These are phyloP conservation scores for Caenorhabditis sinica DNA, from an alignment of 2,888 invertebrate genomes.

Conservation along the genomic window DNA sequence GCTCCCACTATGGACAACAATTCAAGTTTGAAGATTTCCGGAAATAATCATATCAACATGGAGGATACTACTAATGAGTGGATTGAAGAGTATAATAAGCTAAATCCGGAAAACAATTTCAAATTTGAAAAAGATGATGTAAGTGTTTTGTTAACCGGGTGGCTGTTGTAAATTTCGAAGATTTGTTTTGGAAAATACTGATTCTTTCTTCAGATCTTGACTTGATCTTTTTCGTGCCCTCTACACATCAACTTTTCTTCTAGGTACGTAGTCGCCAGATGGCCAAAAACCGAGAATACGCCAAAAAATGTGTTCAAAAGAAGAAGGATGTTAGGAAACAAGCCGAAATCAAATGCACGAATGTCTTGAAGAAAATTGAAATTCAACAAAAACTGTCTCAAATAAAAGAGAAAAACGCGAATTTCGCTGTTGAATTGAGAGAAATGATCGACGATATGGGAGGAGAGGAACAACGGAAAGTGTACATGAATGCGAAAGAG, in stretches of 20 bases:
- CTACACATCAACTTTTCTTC: no score
- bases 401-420: constrained; percentile 27
- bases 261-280: constrained; percentile 36
- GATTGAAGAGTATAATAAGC: constrained; percentile 1
- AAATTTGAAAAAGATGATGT: constrained; percentile 15
- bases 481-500: background rate
- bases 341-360: constrained; percentile 19
- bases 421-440: constrained; percentile 37
- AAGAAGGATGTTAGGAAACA: constrained; percentile 34
- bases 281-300: constrained; percentile 49
- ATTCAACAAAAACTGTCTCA: background rate
- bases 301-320: constrained; percentile 49
- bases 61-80: background rate
- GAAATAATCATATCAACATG: background rate
- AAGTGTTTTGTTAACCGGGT: no score
- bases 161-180: no score
- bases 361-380: background rate
- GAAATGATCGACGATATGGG: background rate
- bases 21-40: no score
- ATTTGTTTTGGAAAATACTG: no score
- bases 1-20: no score
- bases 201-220: no score
- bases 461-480: background rate
- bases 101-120: background rate
- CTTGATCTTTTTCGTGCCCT: no score